Conservation (phyloP, 1,140 invertebrate species). For the Aphis craccivora region DNA sequence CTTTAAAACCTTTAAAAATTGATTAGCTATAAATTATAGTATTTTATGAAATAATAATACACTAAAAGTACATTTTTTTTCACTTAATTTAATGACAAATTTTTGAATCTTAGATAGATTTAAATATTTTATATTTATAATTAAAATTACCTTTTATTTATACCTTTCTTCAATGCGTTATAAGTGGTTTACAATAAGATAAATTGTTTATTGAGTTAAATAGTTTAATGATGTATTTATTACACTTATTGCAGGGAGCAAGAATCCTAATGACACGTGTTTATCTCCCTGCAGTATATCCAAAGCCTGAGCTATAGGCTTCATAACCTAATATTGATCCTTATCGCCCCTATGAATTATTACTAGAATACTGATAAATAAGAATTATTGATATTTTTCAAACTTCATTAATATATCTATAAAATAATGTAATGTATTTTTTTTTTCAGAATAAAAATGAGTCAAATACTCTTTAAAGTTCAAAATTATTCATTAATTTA, state of each 20-base stretch:
- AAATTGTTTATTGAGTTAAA: background rate
- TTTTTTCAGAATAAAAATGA: too few relatives aligned
- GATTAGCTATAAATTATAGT: background rate
- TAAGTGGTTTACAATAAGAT: background rate
- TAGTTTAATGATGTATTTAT: constrained; percentile 19
- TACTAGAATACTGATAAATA: too few relatives aligned
- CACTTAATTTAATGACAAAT: background rate
- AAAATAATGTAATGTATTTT: too few relatives aligned
- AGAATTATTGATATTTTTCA: too few relatives aligned
- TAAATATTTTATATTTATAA: constrained; percentile 9
- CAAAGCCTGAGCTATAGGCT: background rate
- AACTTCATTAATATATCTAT: too few relatives aligned
- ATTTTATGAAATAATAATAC: background rate
- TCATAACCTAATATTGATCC: background rate
- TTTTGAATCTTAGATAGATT: background rate
- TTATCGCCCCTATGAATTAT: too few relatives aligned
- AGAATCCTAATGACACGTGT: background rate
- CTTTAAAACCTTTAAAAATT: background rate
- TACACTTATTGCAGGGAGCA: background rate
- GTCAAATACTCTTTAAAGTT: too few relatives aligned
- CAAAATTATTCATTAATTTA: too few relatives aligned
- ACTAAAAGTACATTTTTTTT: background rate
- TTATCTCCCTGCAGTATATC: constrained; percentile 17
- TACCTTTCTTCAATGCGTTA: background rate
- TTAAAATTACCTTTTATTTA: constrained; percentile 18